phyloP scores from a whole-genome alignment of 2,113 vertebrate genomes.

The Brachionichthys hirsutus region DNA sequence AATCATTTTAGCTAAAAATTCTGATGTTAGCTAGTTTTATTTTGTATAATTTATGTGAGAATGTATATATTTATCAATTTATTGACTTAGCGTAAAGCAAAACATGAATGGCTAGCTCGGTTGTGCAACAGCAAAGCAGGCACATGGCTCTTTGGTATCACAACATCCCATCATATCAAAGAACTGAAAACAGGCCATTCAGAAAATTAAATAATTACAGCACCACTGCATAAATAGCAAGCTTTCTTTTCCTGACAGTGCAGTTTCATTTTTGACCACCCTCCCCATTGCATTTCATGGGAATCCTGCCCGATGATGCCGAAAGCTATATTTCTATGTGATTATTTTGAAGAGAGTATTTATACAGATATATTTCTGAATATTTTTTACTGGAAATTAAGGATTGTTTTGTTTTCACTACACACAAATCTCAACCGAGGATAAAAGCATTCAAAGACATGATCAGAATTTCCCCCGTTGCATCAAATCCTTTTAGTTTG shows the following conservation, averaged over 20 bases:
- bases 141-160: background rate
- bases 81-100: background rate
- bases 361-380: slow-evolving; percentile 70
- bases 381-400: slow-evolving; percentile 56
- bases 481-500: slow-evolving; percentile 42
- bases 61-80: background rate
- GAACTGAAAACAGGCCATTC: slow-evolving; percentile 9
- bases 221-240: slow-evolving; percentile 9
- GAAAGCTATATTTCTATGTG: slow-evolving; percentile 44
- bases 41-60: no score
- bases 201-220: slow-evolving; percentile 15
- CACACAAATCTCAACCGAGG: slow-evolving; percentile 31
- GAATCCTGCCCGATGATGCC: slow-evolving; percentile 35
- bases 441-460: slow-evolving; percentile 30
- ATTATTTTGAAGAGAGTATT: slow-evolving; percentile 71
- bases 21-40: no score
- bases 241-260: slow-evolving; percentile 15
- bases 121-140: background rate
- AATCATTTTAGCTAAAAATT: no score
- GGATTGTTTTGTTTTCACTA: slow-evolving; percentile 40
- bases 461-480: slow-evolving; percentile 58
- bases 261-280: slow-evolving; percentile 12
- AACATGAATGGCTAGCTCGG: background rate
- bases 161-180: slow-evolving; percentile 10
- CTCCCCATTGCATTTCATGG: slow-evolving; percentile 10